These are phyloP conservation scores for Cnemophilus loriae DNA, from an alignment of 2,113 vertebrate genomes.

Conservation along the genomic window DNA sequence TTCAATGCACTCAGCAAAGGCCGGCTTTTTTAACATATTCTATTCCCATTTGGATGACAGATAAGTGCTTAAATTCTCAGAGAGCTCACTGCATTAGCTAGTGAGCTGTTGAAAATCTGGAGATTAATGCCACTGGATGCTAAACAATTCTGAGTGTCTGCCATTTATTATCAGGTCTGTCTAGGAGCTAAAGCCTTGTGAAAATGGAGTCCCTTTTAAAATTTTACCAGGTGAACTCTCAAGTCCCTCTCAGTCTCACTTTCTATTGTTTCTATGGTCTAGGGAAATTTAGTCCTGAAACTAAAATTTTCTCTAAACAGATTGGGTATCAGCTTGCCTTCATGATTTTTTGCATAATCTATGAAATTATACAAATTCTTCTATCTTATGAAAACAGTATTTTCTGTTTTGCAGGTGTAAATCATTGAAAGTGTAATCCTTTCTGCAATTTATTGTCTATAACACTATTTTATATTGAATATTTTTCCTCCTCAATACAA, in stretches of 20 bases:
- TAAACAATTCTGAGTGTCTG: not conserved
- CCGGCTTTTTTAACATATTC: not conserved
- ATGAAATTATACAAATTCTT: not conserved
- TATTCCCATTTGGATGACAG: not conserved
- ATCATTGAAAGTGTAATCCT: not conserved
- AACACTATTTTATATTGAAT: not conserved
- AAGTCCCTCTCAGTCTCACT: not conserved
- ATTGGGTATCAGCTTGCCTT: not conserved
- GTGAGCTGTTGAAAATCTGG: not conserved
- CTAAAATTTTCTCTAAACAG: not conserved
- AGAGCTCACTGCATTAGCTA: not conserved
- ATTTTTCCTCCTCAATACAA: not conserved
- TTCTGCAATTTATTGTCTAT: not conserved
- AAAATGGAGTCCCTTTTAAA: not conserved
- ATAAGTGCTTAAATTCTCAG: not conserved
- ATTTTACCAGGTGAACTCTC: not conserved
- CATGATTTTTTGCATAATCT: not conserved
- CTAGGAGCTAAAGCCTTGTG: not conserved
- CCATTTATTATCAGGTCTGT: not conserved
- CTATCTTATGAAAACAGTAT: not conserved
- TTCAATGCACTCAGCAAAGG: not conserved
- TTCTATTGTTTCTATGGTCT: not conserved
- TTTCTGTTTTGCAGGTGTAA: not conserved
- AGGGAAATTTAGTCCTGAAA: not conserved
- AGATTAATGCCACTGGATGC: not conserved